These are phyloP conservation scores for Melieria omissa DNA, from an alignment of 2,888 invertebrate genomes.

Conservation along the genomic window DNA sequence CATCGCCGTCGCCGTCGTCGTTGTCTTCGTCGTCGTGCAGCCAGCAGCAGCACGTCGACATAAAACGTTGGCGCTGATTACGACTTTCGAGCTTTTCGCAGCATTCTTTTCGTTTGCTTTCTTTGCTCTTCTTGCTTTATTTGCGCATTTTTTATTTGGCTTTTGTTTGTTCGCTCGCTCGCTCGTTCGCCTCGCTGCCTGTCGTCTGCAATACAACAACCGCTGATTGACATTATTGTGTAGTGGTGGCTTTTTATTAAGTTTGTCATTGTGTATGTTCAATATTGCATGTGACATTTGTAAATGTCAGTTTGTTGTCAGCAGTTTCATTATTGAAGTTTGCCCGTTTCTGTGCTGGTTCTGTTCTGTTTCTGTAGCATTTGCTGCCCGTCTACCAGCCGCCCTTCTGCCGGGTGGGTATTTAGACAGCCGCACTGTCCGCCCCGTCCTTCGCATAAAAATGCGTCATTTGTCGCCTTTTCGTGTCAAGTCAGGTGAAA, in stretches of 20 bases:
- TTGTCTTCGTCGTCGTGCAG: no score
- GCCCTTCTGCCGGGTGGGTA: no score
- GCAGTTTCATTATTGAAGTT: conserved; percentile 45
- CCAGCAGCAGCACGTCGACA: neutral
- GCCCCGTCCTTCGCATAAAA: neutral
- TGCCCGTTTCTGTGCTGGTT: conserved; percentile 22
- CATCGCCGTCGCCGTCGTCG: neutral
- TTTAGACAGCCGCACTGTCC: no score
- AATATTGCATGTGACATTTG: conserved; percentile 52
- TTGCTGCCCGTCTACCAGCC: neutral
- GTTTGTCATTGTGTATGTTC: conserved; percentile 40
- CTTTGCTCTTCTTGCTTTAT: conserved; percentile 3
- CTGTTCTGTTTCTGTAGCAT: conserved; percentile 5
- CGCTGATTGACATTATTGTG: conserved; percentile 18
- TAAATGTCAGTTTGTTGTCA: conserved; percentile 50
- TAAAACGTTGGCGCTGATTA: conserved; percentile 6
- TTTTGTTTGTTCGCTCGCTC: neutral
- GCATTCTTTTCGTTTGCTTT: neutral
- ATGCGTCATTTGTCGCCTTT: conserved; percentile 28
- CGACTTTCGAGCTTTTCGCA: conserved; percentile 6
- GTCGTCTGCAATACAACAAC: neutral
- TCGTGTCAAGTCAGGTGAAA: conserved; percentile 48
- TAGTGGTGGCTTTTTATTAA: conserved; percentile 28
- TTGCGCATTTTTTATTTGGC: neutral
- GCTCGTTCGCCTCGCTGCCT: neutral